These are phyloP conservation scores for Choloepus didactylus DNA, from an alignment of 2,797 vertebrate genomes.

Conservation along the genomic window DNA sequence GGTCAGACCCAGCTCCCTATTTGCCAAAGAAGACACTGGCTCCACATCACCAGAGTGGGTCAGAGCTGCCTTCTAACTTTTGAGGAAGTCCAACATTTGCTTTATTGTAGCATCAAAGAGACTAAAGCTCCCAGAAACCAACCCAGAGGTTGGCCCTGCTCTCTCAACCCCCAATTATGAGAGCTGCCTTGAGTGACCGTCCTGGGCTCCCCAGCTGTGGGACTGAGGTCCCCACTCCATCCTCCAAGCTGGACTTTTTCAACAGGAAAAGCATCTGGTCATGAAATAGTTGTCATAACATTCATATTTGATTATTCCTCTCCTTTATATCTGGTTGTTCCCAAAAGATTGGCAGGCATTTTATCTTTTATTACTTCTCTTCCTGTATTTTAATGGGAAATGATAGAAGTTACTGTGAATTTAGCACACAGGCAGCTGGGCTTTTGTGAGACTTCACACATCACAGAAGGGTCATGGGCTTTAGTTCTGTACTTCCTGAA, in stretches of 20 bases:
- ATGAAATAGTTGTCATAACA: background rate
- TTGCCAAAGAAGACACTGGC: background rate
- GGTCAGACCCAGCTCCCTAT: background rate
- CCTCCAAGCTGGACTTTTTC: background rate
- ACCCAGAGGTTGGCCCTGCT: background rate
- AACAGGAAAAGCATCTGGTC: slow-evolving; percentile 44
- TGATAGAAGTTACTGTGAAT: background rate
- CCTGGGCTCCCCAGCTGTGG: background rate
- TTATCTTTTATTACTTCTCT: slow-evolving; percentile 52
- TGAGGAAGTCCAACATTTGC: background rate
- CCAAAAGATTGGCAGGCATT: slow-evolving; percentile 63
- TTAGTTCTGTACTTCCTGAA: background rate
- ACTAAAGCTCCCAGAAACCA: background rate
- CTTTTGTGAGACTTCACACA: background rate
- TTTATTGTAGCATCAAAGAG: slow-evolving; percentile 1
- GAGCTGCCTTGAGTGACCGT: background rate
- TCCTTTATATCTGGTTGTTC: slow-evolving; percentile 46
- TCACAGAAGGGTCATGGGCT: background rate
- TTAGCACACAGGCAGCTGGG: background rate
- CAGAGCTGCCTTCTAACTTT: background rate
- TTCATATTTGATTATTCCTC: slow-evolving; percentile 25
- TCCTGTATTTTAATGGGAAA: slow-evolving; percentile 64
- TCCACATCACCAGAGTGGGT: background rate
- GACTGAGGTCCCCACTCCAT: background rate
- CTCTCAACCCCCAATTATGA: background rate